Percentiles rank a stretch among this genome's conserved stretches.
phyloP scores from a whole-genome alignment of 2,113 vertebrate species.

The Phalacrocorax pelagicus region DNA sequence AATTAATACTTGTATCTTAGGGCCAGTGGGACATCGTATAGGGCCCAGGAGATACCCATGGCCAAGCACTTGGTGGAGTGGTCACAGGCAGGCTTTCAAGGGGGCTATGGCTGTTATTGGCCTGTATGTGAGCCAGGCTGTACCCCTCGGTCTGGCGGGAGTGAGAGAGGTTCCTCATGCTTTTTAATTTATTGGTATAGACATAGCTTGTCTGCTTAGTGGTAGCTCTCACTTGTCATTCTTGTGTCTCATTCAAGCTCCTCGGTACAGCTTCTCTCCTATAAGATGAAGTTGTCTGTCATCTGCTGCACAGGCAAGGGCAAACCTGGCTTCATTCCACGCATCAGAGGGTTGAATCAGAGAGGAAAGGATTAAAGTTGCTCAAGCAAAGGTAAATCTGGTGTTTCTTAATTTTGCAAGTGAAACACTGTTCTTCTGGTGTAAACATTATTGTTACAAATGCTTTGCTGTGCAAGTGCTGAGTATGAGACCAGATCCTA shows the following conservation, averaged over 20 bases:
- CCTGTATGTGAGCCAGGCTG: not conserved
- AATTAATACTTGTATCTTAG: not conserved
- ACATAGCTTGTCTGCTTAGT: not conserved
- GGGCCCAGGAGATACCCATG: not conserved
- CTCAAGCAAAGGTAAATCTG: not conserved
- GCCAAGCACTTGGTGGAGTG: rapidly evolving
- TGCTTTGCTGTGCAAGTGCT: not conserved
- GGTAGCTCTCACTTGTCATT: not conserved
- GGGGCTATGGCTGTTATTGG: not conserved
- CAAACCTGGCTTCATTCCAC: not conserved
- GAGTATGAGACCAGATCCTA: not conserved
- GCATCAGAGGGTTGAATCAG: not conserved
- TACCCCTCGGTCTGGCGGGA: not conserved
- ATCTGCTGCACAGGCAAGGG: not conserved
- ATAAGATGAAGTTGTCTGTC: not conserved
- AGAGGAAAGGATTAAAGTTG: not conserved
- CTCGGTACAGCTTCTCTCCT: not conserved
- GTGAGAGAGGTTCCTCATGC: not conserved
- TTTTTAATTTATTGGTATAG: not conserved
- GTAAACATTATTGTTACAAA: not conserved
- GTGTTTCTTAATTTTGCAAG: not conserved
- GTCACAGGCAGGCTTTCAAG: not conserved
- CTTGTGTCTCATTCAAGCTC: not conserved
- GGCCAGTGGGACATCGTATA: not conserved
- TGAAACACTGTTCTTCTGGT: not conserved